Base-by-base conservation (phyloP, 2,888 invertebrate species). In the Abrostola tripartita region DNA sequence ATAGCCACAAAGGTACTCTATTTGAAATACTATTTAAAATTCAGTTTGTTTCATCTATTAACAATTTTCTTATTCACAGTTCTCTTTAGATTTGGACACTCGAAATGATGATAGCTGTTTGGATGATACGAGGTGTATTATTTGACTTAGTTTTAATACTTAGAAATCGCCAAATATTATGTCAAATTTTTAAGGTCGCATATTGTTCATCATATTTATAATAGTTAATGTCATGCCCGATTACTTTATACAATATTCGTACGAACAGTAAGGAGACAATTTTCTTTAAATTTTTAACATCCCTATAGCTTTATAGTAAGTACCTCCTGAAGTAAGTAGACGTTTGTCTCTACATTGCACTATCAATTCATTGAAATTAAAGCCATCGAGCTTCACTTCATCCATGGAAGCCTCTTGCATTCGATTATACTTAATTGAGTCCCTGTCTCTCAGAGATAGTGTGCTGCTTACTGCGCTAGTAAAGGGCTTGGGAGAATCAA, bases 361-460 rank as follows among this genome's bases (percentile, higher is more conserved):
- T n/a, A 37, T 49, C 37, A 54, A 57, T 58, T 52, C 37, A 47
- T 58, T 59, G 44, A 59, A 67, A 59, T 40, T 24, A 52, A 60
- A 52, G 35, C 61, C 40, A 68, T 68, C 60, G 52, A 72, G 40
- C 8, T 10, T 7, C 10, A n/a, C 37, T 38, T 37, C 36, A 53
- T 42, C 42, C 47, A 14, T 44, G 50, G 24, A 51, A 65, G 58
- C 24, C 24, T 24, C 24, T 24, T 24, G 67, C 55, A 44, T 69
- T 68, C 40, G 35, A 66, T 59, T 67, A 55, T 55, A 52, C 37
- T 47, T 53, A 68, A 70, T 68, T 73, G 42, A 51, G 41, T 51
- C 37, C 36, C 24, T 58, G 40, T 72, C 37, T 52, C n/a, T 37
- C 5, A 40, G 52, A 44, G 35, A 52, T 37, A 52, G 42, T 36